phyloP scores from a whole-genome alignment of 2,888 invertebrate genomes.

The Perizoma affinitatum region DNA sequence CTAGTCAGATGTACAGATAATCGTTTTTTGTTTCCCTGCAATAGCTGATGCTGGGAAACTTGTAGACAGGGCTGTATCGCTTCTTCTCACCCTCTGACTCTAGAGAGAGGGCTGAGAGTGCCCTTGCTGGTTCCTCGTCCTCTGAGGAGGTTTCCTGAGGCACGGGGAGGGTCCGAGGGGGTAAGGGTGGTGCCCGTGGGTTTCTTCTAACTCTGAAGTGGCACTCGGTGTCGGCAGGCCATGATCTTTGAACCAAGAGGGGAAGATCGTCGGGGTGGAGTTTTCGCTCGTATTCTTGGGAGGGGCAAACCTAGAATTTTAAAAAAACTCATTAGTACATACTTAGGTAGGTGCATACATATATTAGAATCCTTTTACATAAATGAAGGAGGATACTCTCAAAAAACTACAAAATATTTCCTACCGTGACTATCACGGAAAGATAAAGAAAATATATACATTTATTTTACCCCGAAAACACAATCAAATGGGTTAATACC shows the following conservation, averaged over 20 bases:
- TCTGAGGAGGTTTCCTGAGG: slow-evolving; percentile 57
- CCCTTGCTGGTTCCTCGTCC: slow-evolving; percentile 69
- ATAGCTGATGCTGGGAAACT: slow-evolving; percentile 77
- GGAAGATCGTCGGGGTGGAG: slow-evolving; percentile 94
- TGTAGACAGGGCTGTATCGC: slow-evolving; percentile 79
- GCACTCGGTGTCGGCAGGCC: slow-evolving; percentile 88
- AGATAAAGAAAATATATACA: too few species aligned
- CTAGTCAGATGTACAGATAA: slow-evolving; percentile 78
- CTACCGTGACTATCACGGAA: too few species aligned
- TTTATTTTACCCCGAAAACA: too few species aligned
- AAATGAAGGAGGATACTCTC: too few species aligned
- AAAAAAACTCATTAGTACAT: neutral
- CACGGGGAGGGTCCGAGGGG: slow-evolving; percentile 77
- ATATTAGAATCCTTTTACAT: too few species aligned
- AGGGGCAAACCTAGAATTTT: slow-evolving; percentile 85
- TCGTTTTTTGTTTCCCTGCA: slow-evolving; percentile 77
- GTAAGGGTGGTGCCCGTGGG: slow-evolving; percentile 91
- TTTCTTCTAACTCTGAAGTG: slow-evolving; percentile 93
- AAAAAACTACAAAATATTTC: too few species aligned
- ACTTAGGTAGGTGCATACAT: too few species aligned
- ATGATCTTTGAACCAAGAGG: slow-evolving; percentile 90
- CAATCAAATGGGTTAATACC: too few species aligned
- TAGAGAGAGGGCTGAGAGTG: slow-evolving; percentile 74
- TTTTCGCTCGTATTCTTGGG: slow-evolving; percentile 94
- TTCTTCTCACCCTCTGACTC: slow-evolving; percentile 70